Evolutionary conservation across 2,888 invertebrate species (phyloP), one percentile per base, ranked within the genome.

Genomic region (Epirrhoe alternata): DNA sequence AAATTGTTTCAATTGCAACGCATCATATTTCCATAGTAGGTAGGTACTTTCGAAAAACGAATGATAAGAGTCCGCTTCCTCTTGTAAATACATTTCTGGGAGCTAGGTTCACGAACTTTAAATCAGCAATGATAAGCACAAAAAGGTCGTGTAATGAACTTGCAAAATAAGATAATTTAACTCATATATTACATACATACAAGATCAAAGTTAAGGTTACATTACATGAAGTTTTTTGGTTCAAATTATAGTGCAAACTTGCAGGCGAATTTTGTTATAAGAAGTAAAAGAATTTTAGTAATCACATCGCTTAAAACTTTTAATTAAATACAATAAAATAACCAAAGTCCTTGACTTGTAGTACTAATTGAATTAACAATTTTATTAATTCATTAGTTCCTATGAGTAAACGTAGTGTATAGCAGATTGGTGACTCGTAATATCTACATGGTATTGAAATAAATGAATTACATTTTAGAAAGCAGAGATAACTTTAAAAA

Each of bases 141-240:
- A 54, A 62, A 69, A 69, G 74, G 73, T 77, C 74, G 74, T 63
- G 53, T 72, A 65, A 63, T 73, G 72, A 77, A 71, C 75, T 68
- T 51, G 52, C 63, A 51, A 66, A 73, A 69, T 31, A 61, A 31
- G 66, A 69, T 66, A 69, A 47, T 35, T 45, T 64, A 45, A 47
- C 38, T 42, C 38, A 5, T 47, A 42, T 47, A 47, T 16, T 16
- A 16, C 7, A 16, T 47, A 63, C 57, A 35, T 14, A 45, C 66
- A 68, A 70, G 64, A 68, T 66, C 68, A 66, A 49, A 47, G 31
- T 51, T 51, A 14, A 54, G 38, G 38, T 54, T 54, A 5, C 17
- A 17, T 38, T 38, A 17, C 12, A 38, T 6, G n/a, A 45, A 10
- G 3, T 10, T 12, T 12, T 42, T 4, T 2, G 2, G 5, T 42